Conservation (phyloP, 2,888 invertebrate species). For the Andrena flavipes region DNA sequence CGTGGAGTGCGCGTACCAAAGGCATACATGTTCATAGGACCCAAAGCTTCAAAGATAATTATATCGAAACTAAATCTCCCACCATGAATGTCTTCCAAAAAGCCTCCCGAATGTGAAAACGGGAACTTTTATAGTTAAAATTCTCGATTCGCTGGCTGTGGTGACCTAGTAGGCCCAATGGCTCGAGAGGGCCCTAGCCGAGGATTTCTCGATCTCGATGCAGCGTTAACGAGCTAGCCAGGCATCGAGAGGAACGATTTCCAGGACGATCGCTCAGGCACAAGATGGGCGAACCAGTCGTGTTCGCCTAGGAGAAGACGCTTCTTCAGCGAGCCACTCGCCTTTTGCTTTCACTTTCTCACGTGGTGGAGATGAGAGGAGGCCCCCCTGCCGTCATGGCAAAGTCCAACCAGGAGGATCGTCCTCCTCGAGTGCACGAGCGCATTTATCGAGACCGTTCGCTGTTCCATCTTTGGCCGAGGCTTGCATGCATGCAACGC, state of each 20-base stretch:
- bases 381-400: slow-evolving; percentile 46
- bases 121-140: background rate
- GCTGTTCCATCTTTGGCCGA: slow-evolving; percentile 26
- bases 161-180: background rate
- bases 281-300: slow-evolving; percentile 48
- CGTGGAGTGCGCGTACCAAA: too few species aligned
- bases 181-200: background rate
- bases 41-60: too few species aligned
- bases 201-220: background rate
- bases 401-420: slow-evolving; percentile 42
- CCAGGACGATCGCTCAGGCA: slow-evolving; percentile 62
- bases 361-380: slow-evolving; percentile 74
- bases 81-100: too few species aligned
- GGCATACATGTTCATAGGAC: too few species aligned
- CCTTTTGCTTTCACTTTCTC: slow-evolving; percentile 81
- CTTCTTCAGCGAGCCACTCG: slow-evolving; percentile 51
- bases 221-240: slow-evolving; percentile 28
- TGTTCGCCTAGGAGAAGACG: slow-evolving; percentile 51
- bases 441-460: slow-evolving; percentile 42
- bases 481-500: slow-evolving; percentile 25
- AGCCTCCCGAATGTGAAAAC: background rate
- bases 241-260: slow-evolving; percentile 47
- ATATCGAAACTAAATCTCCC: too few species aligned
- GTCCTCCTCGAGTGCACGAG: slow-evolving; percentile 42
- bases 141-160: background rate